Conservation (phyloP, 2,888 invertebrate species). For the Drosophila planitibia region DNA sequence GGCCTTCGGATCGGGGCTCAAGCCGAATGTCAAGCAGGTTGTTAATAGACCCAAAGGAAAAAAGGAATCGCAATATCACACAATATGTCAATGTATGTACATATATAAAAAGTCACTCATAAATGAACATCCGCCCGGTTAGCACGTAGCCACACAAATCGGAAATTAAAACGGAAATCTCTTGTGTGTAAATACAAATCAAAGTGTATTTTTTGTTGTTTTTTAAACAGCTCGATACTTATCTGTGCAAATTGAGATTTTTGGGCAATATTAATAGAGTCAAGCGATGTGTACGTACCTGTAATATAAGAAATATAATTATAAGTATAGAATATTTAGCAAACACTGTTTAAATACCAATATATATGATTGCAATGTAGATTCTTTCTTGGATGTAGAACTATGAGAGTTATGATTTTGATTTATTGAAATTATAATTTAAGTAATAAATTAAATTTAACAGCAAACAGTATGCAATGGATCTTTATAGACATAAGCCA, state of each 20-base stretch:
- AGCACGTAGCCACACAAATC: slow-evolving; percentile 48
- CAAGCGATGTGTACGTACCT: slow-evolving; percentile 57
- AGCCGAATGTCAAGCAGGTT: slow-evolving; percentile 10
- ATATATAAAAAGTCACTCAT: slow-evolving; percentile 31
- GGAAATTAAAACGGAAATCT: slow-evolving; percentile 69
- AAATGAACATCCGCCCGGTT: slow-evolving; percentile 33
- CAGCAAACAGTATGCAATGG: neutral
- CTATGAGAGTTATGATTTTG: neutral
- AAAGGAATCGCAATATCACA: slow-evolving; percentile 19
- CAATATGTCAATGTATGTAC: neutral
- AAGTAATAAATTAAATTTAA: neutral
- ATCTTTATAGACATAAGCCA: neutral
- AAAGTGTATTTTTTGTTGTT: neutral
- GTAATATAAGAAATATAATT: slow-evolving; percentile 38
- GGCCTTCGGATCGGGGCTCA: slow-evolving; percentile 30
- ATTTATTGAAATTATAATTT: neutral
- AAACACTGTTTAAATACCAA: neutral
- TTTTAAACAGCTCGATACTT: slow-evolving; percentile 51
- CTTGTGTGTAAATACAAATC: slow-evolving; percentile 48
- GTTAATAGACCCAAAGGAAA: slow-evolving; percentile 42
- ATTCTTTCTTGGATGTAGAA: neutral
- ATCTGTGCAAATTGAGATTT: slow-evolving; percentile 49
- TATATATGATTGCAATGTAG: neutral
- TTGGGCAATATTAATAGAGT: slow-evolving; percentile 3
- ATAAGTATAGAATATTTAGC: slow-evolving; percentile 5